Percentiles rank a stretch among this genome's conserved stretches.
phyloP scores from a whole-genome alignment of 2,797 vertebrate species.

The Brachyrhaphis roseni region DNA sequence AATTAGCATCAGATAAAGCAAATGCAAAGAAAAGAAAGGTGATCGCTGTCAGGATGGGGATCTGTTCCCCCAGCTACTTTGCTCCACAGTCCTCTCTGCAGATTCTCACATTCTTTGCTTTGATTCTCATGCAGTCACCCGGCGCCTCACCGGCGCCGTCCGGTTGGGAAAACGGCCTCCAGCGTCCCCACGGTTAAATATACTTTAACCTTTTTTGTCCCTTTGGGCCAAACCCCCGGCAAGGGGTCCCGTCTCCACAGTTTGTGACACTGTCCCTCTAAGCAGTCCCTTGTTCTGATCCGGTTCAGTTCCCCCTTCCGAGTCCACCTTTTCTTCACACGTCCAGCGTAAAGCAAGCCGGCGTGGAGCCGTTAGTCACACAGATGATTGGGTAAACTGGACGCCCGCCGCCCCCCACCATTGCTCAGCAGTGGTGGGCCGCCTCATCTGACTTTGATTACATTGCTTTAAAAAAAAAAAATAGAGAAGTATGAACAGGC shows the following conservation, averaged over 20 bases:
- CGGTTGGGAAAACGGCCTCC: conserved; percentile 5
- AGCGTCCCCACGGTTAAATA: conserved; percentile 15
- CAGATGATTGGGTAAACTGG: conserved; percentile 29
- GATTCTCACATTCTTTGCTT: not conserved
- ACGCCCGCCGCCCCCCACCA: conserved; percentile 2
- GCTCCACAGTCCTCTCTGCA: conserved; percentile 6
- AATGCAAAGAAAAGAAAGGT: conserved; percentile 8
- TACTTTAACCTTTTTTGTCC: conserved; percentile 26
- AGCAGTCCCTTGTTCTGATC: conserved; percentile 20
- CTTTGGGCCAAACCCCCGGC: conserved; percentile 14
- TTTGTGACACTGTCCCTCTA: conserved; percentile 36
- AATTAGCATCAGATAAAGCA: conserved; percentile 20
- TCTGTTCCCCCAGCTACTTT: conserved; percentile 9
- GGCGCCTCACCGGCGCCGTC: not conserved
- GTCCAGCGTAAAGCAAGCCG: conserved; percentile 1
- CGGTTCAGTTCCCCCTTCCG: conserved; percentile 9
- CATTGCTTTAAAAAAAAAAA: conserved; percentile 43
- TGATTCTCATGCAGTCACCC: conserved; percentile 1
- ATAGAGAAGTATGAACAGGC: conserved; percentile 49
- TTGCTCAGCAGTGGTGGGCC: conserved; percentile 43
- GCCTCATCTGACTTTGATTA: conserved; percentile 47
- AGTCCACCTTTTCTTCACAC: conserved; percentile 23
- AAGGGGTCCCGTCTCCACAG: conserved; percentile 5
- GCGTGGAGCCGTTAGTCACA: conserved; percentile 23
- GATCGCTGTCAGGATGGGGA: conserved; percentile 10